Conservation (phyloP, 2,113 vertebrate genomes). For the Pollimyrus isidori region DNA sequence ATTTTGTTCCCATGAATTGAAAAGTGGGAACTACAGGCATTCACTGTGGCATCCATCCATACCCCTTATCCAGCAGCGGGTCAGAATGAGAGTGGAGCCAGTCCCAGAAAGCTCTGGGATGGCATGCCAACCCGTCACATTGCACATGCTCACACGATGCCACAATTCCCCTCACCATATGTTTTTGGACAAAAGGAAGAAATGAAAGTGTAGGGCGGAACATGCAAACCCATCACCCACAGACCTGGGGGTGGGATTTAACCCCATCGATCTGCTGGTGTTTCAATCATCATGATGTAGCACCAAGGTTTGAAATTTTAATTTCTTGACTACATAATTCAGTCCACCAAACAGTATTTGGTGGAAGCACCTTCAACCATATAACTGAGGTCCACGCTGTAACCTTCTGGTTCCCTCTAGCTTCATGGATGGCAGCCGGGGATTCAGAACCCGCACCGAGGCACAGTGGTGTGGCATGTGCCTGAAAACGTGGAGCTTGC, state of each 20-base stretch:
- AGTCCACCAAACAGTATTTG: neutral
- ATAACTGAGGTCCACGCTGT: neutral
- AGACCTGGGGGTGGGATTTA: neutral
- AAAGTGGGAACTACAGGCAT: neutral
- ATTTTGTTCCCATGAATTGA: neutral
- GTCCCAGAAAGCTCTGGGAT: neutral
- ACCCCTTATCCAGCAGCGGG: neutral
- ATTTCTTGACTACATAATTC: neutral
- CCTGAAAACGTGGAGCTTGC: slow-evolving; percentile 77
- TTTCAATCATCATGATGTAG: neutral
- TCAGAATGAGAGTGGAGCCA: neutral
- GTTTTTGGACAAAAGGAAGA: neutral
- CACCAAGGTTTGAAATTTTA: neutral
- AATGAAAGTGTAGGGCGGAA: neutral
- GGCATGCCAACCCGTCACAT: neutral
- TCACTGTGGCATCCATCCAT: neutral
- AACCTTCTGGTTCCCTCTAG: slow-evolving; percentile 39
- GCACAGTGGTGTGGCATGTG: slow-evolving; percentile 75
- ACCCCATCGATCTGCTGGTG: neutral
- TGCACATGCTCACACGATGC: neutral
- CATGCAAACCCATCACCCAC: neutral
- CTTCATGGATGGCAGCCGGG: slow-evolving; percentile 84
- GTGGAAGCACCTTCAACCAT: neutral
- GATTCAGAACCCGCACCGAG: slow-evolving; percentile 79
- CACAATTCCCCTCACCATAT: neutral